Evolutionary conservation across 2,888 invertebrate species (phyloP).

Genomic region (Chaitophorus viminalis): DNA sequence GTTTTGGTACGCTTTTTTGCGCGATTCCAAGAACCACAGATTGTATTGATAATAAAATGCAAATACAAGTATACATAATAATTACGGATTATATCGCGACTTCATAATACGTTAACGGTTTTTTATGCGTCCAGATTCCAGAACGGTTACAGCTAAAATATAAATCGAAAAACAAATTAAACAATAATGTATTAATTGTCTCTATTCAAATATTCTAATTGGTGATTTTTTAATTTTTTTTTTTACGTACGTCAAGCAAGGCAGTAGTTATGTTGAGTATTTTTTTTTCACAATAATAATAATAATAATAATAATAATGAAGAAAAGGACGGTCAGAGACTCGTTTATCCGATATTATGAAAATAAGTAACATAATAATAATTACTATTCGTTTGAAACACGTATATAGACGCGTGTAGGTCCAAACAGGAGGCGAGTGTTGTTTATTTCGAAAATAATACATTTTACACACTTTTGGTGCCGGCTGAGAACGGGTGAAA

Average conservation of each 20-base stretch:
- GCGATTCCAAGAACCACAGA: neutral
- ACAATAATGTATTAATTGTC: too few relatives aligned
- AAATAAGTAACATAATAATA: neutral
- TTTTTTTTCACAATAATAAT: too few relatives aligned
- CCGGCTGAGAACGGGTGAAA: too few relatives aligned
- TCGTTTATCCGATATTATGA: neutral
- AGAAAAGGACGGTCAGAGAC: too few relatives aligned
- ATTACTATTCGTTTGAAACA: too few relatives aligned
- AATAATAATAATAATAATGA: too few relatives aligned
- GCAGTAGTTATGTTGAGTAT: too few relatives aligned
- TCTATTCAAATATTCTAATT: too few relatives aligned
- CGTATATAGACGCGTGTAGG: neutral
- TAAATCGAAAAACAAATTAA: too few relatives aligned
- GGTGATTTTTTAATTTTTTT: too few relatives aligned
- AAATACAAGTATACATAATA: neutral
- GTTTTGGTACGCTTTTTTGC: neutral
- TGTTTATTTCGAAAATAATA: neutral
- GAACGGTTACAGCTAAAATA: neutral
- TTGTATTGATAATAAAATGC: neutral
- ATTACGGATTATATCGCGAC: neutral
- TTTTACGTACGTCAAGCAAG: too few relatives aligned
- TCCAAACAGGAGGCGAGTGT: neutral
- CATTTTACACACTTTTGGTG: too few relatives aligned
- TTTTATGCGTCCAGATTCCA: neutral
- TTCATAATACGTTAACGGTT: neutral